These are phyloP conservation scores for Drosophila antonietae DNA, from an alignment of 2,888 invertebrate species.

Conservation along the genomic window DNA sequence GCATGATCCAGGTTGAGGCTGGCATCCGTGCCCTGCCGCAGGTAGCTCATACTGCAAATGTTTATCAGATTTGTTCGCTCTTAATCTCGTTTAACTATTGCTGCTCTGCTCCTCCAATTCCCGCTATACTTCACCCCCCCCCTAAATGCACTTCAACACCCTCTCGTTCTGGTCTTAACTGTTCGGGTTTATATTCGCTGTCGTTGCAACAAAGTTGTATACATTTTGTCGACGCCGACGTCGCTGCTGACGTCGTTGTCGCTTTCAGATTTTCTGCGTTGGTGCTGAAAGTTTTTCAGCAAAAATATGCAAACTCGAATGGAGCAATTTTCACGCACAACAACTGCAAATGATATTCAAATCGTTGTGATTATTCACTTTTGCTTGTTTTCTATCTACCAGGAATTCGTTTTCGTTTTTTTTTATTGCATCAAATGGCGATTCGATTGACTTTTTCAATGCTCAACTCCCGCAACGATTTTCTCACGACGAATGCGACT, in stretches of 20 bases:
- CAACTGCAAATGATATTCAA: constrained; percentile 4
- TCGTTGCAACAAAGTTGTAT: constrained; percentile 50
- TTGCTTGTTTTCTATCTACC: neutral
- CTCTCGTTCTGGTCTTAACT: constrained; percentile 12
- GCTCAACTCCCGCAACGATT: constrained; percentile 41
- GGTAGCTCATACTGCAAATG: constrained; percentile 47
- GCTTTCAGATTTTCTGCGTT: constrained; percentile 30
- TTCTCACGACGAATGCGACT: constrained; percentile 45
- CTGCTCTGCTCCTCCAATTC: neutral
- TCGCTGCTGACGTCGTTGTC: constrained; percentile 36
- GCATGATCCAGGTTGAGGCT: constrained; percentile 57
- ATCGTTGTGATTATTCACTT: constrained; percentile 7
- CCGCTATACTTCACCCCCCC: neutral
- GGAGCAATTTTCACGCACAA: constrained; percentile 5
- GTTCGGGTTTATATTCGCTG: constrained; percentile 31
- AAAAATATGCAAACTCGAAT: neutral
- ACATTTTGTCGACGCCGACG: constrained; percentile 60
- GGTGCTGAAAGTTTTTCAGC: constrained; percentile 19
- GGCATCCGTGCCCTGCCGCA: constrained; percentile 24
- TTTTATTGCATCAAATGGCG: constrained; percentile 11
- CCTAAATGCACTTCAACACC: neutral
- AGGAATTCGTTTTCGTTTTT: neutral
- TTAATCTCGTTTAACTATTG: neutral
- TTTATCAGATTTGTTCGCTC: neutral
- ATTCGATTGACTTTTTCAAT: constrained; percentile 32